Percentiles rank a stretch among this genome's conserved stretches.
These are phyloP conservation scores for Tenodera sinensis DNA, from an alignment of 2,888 invertebrate species.

Conservation along the genomic window DNA sequence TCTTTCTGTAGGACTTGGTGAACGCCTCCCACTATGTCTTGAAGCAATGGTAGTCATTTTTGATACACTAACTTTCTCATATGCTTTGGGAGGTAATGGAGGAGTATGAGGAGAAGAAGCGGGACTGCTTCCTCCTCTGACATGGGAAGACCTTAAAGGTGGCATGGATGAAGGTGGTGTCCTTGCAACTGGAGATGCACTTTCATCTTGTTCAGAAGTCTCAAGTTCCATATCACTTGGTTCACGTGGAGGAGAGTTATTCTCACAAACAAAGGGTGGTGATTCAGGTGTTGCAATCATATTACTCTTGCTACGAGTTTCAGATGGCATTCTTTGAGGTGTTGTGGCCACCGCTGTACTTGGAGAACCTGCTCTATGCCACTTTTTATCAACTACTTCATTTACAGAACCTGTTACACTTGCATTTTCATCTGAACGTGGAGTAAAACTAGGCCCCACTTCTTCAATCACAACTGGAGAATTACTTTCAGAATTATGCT, in stretches of 20 bases:
- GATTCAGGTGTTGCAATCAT: constrained; percentile 19
- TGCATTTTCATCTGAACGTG: neutral
- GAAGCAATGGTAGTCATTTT: constrained; percentile 48
- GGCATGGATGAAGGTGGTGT: constrained; percentile 10
- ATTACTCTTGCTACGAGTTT: constrained; percentile 6
- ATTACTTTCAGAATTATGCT: constrained; percentile 44
- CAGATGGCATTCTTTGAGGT: neutral
- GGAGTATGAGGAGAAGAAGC: constrained; percentile 69
- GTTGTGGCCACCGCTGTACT: neutral
- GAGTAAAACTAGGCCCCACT: neutral
- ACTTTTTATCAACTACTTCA: neutral
- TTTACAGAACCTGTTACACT: neutral
- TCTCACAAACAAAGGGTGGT: constrained; percentile 1
- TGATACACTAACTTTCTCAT: constrained; percentile 49
- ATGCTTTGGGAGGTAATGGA: constrained; percentile 53
- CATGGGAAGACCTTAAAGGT: constrained; percentile 17
- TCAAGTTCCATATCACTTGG: constrained; percentile 27
- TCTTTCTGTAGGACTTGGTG: constrained; percentile 26
- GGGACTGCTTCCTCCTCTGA: constrained; percentile 25
- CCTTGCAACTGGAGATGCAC: neutral
- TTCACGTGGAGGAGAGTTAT: constrained; percentile 10
- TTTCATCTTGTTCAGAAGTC: constrained; percentile 16
- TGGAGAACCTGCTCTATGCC: constrained; percentile 16
- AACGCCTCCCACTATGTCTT: constrained; percentile 26
- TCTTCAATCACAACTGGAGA: constrained; percentile 40